These are phyloP conservation scores for Plagodis dolabraria DNA, from an alignment of 2,888 invertebrate genomes.

Conservation along the genomic window DNA sequence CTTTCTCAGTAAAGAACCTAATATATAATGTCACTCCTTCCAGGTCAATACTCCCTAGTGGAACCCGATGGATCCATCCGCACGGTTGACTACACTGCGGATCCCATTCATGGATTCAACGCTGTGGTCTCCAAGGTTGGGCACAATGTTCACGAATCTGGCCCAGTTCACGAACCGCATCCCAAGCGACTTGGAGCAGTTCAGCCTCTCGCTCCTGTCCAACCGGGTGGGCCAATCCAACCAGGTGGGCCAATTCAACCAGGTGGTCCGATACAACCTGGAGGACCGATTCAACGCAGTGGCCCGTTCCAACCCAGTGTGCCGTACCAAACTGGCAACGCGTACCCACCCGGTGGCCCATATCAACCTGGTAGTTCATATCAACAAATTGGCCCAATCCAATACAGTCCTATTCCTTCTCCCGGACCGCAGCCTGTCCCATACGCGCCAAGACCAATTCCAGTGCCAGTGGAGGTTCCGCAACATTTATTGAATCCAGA, in stretches of 20 bases:
- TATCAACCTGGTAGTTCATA: conserved; percentile 3
- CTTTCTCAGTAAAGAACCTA: too few species aligned
- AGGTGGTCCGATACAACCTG: conserved; percentile 4
- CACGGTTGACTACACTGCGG: conserved; percentile 85
- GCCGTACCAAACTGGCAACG: conserved; percentile 5
- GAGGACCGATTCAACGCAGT: conserved; percentile 4
- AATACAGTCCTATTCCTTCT: background rate
- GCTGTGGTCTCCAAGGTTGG: conserved; percentile 82
- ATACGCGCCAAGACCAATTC: conserved; percentile 59
- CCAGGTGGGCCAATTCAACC: background rate
- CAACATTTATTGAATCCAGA: conserved; percentile 43
- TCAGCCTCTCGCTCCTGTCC: background rate
- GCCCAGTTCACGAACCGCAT: conserved; percentile 29
- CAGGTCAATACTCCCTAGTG: conserved; percentile 81
- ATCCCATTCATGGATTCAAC: conserved; percentile 84
- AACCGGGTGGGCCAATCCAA: conserved; percentile 1
- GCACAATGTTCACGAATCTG: conserved; percentile 76
- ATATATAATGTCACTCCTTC: conserved; percentile 32
- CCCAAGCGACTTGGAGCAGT: background rate
- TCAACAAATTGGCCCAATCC: conserved; percentile 2
- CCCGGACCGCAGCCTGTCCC: conserved; percentile 42
- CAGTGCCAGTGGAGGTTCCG: conserved; percentile 70
- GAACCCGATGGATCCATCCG: conserved; percentile 82
- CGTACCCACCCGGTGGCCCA: conserved; percentile 3
- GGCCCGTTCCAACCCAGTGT: background rate